Base-by-base conservation (phyloP, 2,888 invertebrate genomes). In the Parnassius apollo region DNA sequence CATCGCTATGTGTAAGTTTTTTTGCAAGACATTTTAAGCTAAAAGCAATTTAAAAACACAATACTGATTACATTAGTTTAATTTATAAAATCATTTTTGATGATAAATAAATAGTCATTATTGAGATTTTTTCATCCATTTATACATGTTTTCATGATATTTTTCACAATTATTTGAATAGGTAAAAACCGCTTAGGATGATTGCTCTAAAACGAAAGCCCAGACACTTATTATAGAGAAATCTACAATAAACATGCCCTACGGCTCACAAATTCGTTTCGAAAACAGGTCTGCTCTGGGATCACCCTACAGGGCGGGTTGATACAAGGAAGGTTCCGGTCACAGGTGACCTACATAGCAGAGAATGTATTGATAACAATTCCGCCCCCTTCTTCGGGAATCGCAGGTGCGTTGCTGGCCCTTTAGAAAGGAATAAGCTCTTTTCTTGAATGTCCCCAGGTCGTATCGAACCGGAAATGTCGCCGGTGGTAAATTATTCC, bases 221-320 rank as follows among this genome's bases (percentile, higher is more conserved):
- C 61, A 61, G 63, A 63, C 66, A 64, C 56, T 54, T 66, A 18
- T 46, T 64, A 66, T 64, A 62, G 62, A 62, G 60, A 62, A 66
- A 67, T 65, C 59, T 67, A 60, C 66, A 57, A 59, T 65, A 65
- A 66, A 46, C 1, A 49, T 66, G 59, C 48, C 65, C 65, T 65
- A 65, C 63, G 63, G 65, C 65, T 67, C 64, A 67, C 57, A 67
- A 67, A 64, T 65, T 52, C 60, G 61, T 65, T 65, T 67, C 65
- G 58, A 62, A 65, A 46, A 62, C 18, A 65, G 62, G 51, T 55
- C 62, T 61, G 54, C 57, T 54, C 53, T 66, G 65, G 65, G 63
- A 65, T 67, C 65, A 67, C 67, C 51, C n/a, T n/a, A n/a, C n/a
- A n/a, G n/a, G n/a, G n/a, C n/a, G n/a, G n/a, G n/a, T n/a, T n/a